Conservation (phyloP, 2,888 invertebrate species). For the Arctia plantaginis region DNA sequence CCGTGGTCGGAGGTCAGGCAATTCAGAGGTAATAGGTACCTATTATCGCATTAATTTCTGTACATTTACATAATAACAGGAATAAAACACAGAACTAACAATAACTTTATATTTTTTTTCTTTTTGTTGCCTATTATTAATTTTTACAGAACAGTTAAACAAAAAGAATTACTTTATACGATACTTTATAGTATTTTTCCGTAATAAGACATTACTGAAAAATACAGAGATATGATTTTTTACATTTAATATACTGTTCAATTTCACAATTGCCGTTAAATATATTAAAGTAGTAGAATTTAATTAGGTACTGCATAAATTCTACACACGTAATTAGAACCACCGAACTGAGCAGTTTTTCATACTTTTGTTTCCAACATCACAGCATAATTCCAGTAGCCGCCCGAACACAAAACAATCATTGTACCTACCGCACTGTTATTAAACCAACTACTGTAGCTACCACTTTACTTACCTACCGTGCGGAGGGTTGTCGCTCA, state of each 20-base stretch:
- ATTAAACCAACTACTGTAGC: slow-evolving; percentile 12
- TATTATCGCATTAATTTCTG: too few relatives aligned
- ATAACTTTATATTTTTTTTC: too few relatives aligned
- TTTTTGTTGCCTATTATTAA: too few relatives aligned
- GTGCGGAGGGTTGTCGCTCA: slow-evolving; percentile 14
- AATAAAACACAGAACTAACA: too few relatives aligned
- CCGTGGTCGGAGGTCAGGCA: too few relatives aligned
- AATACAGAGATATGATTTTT: background rate
- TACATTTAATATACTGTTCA: background rate
- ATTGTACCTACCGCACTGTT: slow-evolving; percentile 7
- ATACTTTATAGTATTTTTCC: too few relatives aligned
- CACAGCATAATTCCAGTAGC: background rate
- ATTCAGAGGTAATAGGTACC: too few relatives aligned
- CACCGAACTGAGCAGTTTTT: background rate
- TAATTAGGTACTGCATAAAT: background rate
- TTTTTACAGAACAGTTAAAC: too few relatives aligned
- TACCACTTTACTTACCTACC: background rate
- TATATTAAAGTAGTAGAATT: background rate
- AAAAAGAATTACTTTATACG: too few relatives aligned
- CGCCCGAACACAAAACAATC: slow-evolving; percentile 16
- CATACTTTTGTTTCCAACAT: slow-evolving; percentile 7
- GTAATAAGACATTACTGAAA: background rate
- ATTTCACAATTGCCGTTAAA: background rate
- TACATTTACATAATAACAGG: too few relatives aligned
- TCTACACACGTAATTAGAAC: background rate